A percentile compares a stretch with the other conserved stretches of the same genome.
phyloP scores from a whole-genome alignment of 2,113 vertebrate species.

The Ceuthmochares aereus region DNA sequence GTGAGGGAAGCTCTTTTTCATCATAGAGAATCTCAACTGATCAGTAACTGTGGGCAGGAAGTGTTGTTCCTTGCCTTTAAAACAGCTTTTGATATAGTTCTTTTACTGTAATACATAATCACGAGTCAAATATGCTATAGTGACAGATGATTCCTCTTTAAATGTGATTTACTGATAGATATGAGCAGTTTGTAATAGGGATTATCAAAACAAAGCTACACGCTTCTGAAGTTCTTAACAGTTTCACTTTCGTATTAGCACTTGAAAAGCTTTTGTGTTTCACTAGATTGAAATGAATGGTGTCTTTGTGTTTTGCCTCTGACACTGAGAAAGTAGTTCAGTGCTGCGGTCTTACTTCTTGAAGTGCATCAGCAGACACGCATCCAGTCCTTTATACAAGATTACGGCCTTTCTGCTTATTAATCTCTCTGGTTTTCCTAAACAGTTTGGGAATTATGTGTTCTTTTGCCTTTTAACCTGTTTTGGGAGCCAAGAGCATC shows the following conservation, averaged over 20 bases:
- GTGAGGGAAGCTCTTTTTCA: background rate
- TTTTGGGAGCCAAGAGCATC: background rate
- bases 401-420: background rate
- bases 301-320: background rate
- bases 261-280: background rate
- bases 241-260: conserved; percentile 18
- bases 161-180: background rate
- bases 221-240: background rate
- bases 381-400: background rate
- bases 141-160: background rate
- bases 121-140: background rate
- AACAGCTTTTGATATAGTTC: background rate
- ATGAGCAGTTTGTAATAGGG: background rate
- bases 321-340: background rate
- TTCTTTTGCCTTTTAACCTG: conserved; percentile 3
- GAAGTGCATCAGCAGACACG: background rate
- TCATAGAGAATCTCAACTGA: background rate
- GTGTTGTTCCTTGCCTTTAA: background rate
- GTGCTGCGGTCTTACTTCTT: background rate
- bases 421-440: background rate
- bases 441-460: background rate
- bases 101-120: background rate
- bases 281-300: background rate
- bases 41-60: background rate
- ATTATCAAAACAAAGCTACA: background rate